Base-by-base conservation (phyloP, 1,140 invertebrate species). In the Meloidogyne exigua region DNA sequence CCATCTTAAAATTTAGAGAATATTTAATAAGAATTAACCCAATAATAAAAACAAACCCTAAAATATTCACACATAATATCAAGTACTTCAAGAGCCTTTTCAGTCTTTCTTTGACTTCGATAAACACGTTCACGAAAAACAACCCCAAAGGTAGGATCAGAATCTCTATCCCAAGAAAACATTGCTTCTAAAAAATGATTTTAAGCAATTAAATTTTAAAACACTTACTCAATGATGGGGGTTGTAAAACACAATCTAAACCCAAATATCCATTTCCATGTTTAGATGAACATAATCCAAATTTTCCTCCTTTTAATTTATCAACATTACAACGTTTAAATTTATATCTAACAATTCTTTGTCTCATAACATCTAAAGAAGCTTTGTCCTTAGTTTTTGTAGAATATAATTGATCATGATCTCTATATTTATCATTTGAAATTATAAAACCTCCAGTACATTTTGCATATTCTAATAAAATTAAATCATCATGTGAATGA, bases 381-480 rank as follows among this genome's bases (percentile, higher is more conserved):
- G 49, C 49, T n/a, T 57, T n/a, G 5, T 57, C 49, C 10, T 57
- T 57, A n/a, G 49, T 57, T 57, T 57, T 57, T 57, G 49, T 57
- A 5, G 49, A 57, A 57, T 68, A 57, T n/a, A 57, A 7, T 7
- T n/a, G 49, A 66, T 66, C 26, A 32, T 75, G 74, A 72, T 79
- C 77, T 25, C 77, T 57, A 57, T 71, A 79, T 62, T 65, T 79
- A 36, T 79, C 77, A 28, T 79, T 79, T 64, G 78, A 80, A 18
- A 79, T 69, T 10, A 79, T 75, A 71, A 79, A 79, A 25, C 77
- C 77, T 23, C 76, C 77, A 23, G 68, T 65, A 67, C 65, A 68
- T 65, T 80, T 79, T n/a, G 77, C 77, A 79, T 75, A 57, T 73
- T 79, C 77, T n/a, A 79, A 64, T 36, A 72, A 42, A 75, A 79